These are phyloP conservation scores for Petrolisthes cinctipes DNA, from an alignment of 2,888 invertebrate genomes.

Conservation along the genomic window DNA sequence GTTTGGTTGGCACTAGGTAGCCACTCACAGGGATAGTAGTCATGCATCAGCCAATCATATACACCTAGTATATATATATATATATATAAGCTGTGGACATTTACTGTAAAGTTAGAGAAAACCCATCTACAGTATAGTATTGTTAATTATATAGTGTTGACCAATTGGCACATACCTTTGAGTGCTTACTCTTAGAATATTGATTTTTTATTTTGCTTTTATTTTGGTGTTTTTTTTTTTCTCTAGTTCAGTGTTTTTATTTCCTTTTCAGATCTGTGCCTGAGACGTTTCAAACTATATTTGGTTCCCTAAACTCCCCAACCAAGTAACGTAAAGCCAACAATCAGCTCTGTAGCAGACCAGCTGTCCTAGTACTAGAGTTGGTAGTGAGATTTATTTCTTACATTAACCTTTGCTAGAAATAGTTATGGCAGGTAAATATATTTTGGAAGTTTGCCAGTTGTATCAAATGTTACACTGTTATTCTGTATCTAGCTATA, in stretches of 20 bases:
- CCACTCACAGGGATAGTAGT: too few species aligned
- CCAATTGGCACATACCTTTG: not conserved
- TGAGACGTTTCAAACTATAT: constrained; percentile 64
- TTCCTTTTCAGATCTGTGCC: constrained; percentile 64
- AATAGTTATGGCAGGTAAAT: not conserved
- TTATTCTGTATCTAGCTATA: too few species aligned
- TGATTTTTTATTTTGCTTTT: constrained; percentile 1
- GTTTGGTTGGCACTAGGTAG: too few species aligned
- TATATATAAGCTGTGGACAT: not conserved
- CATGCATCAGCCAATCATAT: too few species aligned
- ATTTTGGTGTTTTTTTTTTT: constrained; percentile 37
- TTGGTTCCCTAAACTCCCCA: constrained; percentile 62
- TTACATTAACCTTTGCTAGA: not conserved
- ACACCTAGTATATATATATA: too few species aligned
- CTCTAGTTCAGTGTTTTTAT: constrained; percentile 55
- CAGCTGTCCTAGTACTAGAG: constrained; percentile 28
- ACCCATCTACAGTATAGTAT: not conserved
- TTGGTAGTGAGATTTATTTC: constrained; percentile 7
- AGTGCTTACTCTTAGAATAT: not conserved
- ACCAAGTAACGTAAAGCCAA: constrained; percentile 62
- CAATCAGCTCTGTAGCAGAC: constrained; percentile 42
- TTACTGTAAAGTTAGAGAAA: not conserved
- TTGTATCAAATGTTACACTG: too few species aligned
- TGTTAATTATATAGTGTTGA: not conserved
- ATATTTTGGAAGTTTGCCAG: not conserved